Evolutionary conservation across 2,113 vertebrate species (phyloP).

Genomic region (Chloebia gouldiae): DNA sequence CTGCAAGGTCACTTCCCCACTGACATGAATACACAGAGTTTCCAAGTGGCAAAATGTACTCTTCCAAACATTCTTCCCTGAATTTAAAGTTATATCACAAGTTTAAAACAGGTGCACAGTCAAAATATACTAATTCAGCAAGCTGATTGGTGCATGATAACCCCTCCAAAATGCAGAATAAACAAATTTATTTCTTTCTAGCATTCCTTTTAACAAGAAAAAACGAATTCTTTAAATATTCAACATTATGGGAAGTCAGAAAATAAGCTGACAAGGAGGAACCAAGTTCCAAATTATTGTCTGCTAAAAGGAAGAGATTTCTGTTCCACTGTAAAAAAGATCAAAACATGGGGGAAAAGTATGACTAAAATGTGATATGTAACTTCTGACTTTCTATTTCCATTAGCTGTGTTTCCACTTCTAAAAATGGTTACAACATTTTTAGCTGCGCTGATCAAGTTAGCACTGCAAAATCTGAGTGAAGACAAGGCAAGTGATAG

Average conservation of each 20-base stretch:
- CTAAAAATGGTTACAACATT: background rate
- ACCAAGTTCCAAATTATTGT: background rate
- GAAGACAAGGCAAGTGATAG: background rate
- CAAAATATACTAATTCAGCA: background rate
- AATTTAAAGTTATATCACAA: background rate
- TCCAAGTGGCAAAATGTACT: background rate
- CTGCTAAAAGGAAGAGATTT: background rate
- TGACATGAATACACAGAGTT: background rate
- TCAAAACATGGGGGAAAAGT: accelerated
- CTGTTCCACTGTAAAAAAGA: background rate
- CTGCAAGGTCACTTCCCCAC: background rate
- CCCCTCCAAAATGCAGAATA: accelerated
- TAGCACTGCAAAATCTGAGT: background rate
- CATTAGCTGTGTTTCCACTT: background rate
- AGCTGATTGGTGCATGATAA: background rate
- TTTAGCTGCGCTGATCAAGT: background rate
- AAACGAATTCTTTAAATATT: background rate
- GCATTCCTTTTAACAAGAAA: background rate
- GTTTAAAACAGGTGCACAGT: background rate
- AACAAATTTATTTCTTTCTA: background rate
- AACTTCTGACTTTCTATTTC: background rate
- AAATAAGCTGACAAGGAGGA: background rate
- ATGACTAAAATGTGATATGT: background rate
- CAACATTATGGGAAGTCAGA: background rate
- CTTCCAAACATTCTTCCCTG: background rate